Evolutionary conservation across 2,797 vertebrate species (phyloP).

Genomic region (Diplodus puntazzo): DNA sequence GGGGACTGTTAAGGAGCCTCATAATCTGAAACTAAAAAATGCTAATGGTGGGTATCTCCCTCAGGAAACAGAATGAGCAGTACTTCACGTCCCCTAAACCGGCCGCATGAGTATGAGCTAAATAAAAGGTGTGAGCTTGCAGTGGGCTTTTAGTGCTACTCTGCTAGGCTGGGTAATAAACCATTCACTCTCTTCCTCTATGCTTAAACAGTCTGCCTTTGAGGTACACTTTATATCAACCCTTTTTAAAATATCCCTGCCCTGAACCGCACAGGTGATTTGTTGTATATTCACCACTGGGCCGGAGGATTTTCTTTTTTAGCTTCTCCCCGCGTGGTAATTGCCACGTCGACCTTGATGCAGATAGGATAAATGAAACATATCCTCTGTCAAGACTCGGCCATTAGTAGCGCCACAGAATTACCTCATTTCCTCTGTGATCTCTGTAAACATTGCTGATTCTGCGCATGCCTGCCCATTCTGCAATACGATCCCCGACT

Average conservation of each 20-base stretch:
- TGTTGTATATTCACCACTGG: slow-evolving; percentile 75
- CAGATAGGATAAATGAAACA: slow-evolving; percentile 82
- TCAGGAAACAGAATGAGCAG: slow-evolving; percentile 43
- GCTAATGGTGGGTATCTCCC: slow-evolving; percentile 20
- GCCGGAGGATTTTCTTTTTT: slow-evolving; percentile 70
- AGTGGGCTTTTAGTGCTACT: slow-evolving; percentile 65
- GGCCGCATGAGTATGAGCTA: slow-evolving; percentile 52
- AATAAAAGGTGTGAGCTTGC: slow-evolving; percentile 69
- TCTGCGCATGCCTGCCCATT: slow-evolving; percentile 54
- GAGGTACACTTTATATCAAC: slow-evolving; percentile 73
- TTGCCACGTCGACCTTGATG: slow-evolving; percentile 81
- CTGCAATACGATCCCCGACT: slow-evolving; percentile 34
- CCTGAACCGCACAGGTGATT: slow-evolving; percentile 77
- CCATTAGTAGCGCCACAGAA: slow-evolving; percentile 75
- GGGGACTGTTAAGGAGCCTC: slow-evolving; percentile 23
- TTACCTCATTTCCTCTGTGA: slow-evolving; percentile 75
- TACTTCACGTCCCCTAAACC: slow-evolving; percentile 54
- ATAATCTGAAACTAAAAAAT: slow-evolving; percentile 42
- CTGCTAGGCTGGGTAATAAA: slow-evolving; percentile 69
- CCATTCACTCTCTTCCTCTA: slow-evolving; percentile 55
- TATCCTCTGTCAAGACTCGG: slow-evolving; percentile 75
- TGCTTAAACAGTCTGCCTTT: slow-evolving; percentile 69
- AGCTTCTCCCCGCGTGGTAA: slow-evolving; percentile 67
- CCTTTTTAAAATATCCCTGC: slow-evolving; percentile 69
- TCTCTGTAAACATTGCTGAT: slow-evolving; percentile 73